Conservation (phyloP, 2,888 invertebrate species). For the Scelioninae gen. 1 region DNA sequence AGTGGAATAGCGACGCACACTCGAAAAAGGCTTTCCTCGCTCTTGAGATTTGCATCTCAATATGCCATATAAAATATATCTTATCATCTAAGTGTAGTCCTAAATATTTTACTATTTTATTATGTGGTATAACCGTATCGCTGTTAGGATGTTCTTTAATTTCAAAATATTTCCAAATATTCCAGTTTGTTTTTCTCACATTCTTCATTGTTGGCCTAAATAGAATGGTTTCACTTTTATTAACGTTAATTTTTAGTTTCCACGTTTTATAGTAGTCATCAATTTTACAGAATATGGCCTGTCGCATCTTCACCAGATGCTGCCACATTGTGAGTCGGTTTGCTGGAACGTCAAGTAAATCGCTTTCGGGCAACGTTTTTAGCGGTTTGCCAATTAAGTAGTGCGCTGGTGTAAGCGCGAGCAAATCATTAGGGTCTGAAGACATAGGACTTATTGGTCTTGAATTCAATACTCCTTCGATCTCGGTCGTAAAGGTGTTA, state of each 20-base stretch:
- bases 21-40: background rate
- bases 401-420: conserved; percentile 46
- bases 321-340: background rate
- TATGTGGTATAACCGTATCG: background rate
- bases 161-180: too few species aligned
- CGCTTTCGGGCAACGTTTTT: conserved; percentile 13
- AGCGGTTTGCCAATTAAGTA: conserved; percentile 1
- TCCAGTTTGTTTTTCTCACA: too few species aligned
- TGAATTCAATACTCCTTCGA: conserved; percentile 59
- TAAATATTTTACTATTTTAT: background rate
- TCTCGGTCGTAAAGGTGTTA: conserved; percentile 48
- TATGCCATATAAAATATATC: background rate
- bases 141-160: too few species aligned
- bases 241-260: too few species aligned
- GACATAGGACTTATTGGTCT: conserved; percentile 42
- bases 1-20: background rate
- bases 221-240: too few species aligned
- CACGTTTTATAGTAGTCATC: too few species aligned
- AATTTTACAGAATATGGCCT: too few species aligned
- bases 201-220: too few species aligned
- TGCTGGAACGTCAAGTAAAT: background rate
- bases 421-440: conserved; percentile 55
- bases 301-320: too few species aligned
- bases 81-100: background rate
- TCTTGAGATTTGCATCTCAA: background rate